Base-by-base conservation (phyloP, 2,888 invertebrate species). In the Ormyrus rosae region DNA sequence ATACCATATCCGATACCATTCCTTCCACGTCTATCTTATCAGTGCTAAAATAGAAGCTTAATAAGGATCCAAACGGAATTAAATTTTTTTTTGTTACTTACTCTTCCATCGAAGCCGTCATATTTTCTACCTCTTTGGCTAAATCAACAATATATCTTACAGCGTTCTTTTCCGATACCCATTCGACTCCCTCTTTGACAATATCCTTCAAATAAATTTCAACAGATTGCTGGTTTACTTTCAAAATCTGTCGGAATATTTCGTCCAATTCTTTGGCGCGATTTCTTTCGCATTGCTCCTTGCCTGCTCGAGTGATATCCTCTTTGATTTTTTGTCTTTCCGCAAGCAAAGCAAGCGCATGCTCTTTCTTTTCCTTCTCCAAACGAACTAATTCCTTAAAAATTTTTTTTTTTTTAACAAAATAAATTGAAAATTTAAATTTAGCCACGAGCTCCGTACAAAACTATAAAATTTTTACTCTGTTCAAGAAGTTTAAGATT, bases 261-360 rank as follows among this genome's bases (percentile, higher is more conserved):
- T 96, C 95, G 84, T 97, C 96, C 84, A 96, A 95, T 86, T 96
- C 95, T 7, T 93, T 89, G 6, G 96, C 91, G 58, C 95, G 91
- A 76, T 94, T 92, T 83, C 95, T 93, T 88, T 97, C 97, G 69
- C 93, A 93, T 89, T 97, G 96, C 34, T 96, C 91, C 69, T 94
- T 91, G 0, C 96, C 96, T 2, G 95, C 95, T 89, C 97, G 97
- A 8, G 94, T 94, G 0, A 96, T 96, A 89, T 97, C 97, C 0
- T 96, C 92, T 87, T 94, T 93, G 83, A 93, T 92, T 83, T 96
- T 93, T 85, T 96, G 95, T 51, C 95, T 92, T 86, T 96, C 96
- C 0, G 96, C 96, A 58, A 97, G 91, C 84, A 97, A 92, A 48
- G 95, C 94, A 87, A 95, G 94, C 0, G 96, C 96, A 85, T 97